A percentile compares a stretch with the other conserved stretches of the same genome.
Conservation (phyloP, 2,888 invertebrate genomes). For the Vanessa cardui region DNA sequence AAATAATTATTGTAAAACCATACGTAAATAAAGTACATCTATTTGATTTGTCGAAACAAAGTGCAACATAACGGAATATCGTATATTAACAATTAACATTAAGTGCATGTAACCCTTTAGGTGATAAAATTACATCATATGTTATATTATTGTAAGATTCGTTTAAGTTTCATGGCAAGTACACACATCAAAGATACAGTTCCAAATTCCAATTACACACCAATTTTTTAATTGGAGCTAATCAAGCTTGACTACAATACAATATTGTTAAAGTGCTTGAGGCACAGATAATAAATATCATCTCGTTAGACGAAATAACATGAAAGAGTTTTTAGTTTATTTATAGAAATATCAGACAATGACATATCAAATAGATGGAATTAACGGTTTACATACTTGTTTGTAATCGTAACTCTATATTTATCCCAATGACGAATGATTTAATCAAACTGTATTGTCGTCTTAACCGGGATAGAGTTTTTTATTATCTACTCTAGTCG, state of each 20-base stretch:
- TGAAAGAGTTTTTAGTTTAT: constrained; percentile 22
- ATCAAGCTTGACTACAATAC: constrained; percentile 10
- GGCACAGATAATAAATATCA: constrained; percentile 22
- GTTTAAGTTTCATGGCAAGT: not conserved
- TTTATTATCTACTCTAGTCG: not conserved
- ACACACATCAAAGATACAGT: not conserved
- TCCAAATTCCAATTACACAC: constrained; percentile 7
- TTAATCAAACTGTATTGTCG: constrained; percentile 6
- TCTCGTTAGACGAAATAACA: constrained; percentile 20
- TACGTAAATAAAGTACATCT: no score
- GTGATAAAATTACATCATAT: no score
- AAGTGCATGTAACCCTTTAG: no score
- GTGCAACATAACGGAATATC: no score
- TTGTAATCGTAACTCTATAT: not conserved
- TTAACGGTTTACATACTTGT: constrained; percentile 10
- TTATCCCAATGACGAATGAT: constrained; percentile 1
- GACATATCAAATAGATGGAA: constrained; percentile 1
- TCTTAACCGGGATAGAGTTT: not conserved
- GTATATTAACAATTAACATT: no score
- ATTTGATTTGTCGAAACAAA: no score
- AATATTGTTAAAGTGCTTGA: constrained; percentile 9
- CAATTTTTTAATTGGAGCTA: constrained; percentile 24
- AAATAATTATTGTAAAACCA: no score
- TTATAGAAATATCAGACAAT: constrained; percentile 15
- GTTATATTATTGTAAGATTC: no score